Evolutionary conservation across 2,888 invertebrate genomes (phyloP).

Genomic region (Chrysomela aeneicollis): DNA sequence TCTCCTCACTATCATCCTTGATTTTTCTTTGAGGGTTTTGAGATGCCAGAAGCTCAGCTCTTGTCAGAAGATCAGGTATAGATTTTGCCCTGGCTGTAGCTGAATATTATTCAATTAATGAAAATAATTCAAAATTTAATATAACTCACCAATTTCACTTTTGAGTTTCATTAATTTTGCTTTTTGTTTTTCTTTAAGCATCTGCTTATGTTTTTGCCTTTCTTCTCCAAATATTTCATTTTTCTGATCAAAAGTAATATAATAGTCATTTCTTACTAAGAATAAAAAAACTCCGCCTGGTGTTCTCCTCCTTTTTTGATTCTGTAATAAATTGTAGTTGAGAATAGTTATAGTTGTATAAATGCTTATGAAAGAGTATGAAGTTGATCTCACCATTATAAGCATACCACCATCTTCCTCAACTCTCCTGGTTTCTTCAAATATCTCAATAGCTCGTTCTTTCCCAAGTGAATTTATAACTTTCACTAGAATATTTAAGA

Average conservation of each 20-base stretch:
- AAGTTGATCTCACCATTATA: slow-evolving; percentile 70
- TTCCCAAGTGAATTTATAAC: slow-evolving; percentile 77
- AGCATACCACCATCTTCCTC: slow-evolving; percentile 89
- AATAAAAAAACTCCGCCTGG: slow-evolving; percentile 88
- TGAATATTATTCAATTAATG: slow-evolving; percentile 28
- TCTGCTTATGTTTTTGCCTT: slow-evolving; percentile 65
- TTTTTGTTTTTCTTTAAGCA: slow-evolving; percentile 66
- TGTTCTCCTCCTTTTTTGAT: slow-evolving; percentile 81
- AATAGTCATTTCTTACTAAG: slow-evolving; percentile 76
- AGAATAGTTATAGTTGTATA: not conserved
- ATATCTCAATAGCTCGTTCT: slow-evolving; percentile 76
- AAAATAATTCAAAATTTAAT: not conserved
- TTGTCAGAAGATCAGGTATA: slow-evolving; percentile 70
- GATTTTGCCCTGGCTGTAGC: slow-evolving; percentile 58
- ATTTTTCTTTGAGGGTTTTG: slow-evolving; percentile 57
- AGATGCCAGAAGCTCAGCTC: slow-evolving; percentile 64
- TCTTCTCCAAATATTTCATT: slow-evolving; percentile 75
- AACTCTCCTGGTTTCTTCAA: slow-evolving; percentile 80
- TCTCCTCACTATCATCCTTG: slow-evolving; percentile 61
- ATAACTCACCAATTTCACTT: slow-evolving; percentile 59
- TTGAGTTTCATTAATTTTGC: slow-evolving; percentile 73
- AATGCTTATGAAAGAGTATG: not conserved
- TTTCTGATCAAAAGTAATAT: slow-evolving; percentile 71
- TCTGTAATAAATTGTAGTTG: slow-evolving; percentile 61
- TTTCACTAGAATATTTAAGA: slow-evolving; percentile 67